A percentile compares a stretch with the other conserved stretches of the same genome.
phyloP scores from a whole-genome alignment of 2,797 vertebrate genomes.

The Enteromius viviparus region DNA sequence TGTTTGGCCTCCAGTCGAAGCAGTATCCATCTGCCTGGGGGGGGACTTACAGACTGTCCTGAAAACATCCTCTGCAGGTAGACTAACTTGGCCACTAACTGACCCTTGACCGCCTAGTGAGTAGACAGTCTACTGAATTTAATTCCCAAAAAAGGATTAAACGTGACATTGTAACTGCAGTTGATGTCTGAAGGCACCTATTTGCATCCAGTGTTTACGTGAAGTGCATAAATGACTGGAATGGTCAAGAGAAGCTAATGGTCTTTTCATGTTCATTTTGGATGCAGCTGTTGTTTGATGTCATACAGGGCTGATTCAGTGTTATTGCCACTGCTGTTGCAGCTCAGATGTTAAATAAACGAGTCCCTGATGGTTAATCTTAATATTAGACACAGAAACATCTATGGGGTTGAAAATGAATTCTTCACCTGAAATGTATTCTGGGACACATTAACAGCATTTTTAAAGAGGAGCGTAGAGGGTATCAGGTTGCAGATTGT shows the following conservation, averaged over 20 bases:
- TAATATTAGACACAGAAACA: not conserved
- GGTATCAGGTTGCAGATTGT: not conserved
- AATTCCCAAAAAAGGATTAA: not conserved
- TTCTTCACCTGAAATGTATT: not conserved
- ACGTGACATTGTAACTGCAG: not conserved
- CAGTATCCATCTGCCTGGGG: slow-evolving; percentile 35
- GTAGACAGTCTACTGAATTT: slow-evolving; percentile 4
- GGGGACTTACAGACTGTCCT: slow-evolving; percentile 37
- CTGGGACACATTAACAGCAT: slow-evolving; percentile 22
- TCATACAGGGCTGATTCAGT: not conserved
- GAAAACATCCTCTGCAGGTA: slow-evolving; percentile 53
- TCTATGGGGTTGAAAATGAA: not conserved
- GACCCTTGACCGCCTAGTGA: not conserved
- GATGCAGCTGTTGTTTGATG: slow-evolving; percentile 24
- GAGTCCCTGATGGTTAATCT: not conserved
- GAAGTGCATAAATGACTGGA: slow-evolving; percentile 6
- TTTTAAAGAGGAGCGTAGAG: not conserved
- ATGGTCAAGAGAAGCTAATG: not conserved
- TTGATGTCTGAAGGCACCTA: not conserved
- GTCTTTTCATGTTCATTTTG: not conserved
- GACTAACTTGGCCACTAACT: not conserved
- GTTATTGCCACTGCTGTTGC: not conserved
- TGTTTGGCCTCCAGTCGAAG: not conserved
- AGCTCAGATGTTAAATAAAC: slow-evolving; percentile 23
- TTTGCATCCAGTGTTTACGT: not conserved